A percentile compares a stretch with the other conserved stretches of the same genome.
These are phyloP conservation scores for Philonicus albiceps DNA, from an alignment of 2,888 invertebrate genomes.

Conservation along the genomic window DNA sequence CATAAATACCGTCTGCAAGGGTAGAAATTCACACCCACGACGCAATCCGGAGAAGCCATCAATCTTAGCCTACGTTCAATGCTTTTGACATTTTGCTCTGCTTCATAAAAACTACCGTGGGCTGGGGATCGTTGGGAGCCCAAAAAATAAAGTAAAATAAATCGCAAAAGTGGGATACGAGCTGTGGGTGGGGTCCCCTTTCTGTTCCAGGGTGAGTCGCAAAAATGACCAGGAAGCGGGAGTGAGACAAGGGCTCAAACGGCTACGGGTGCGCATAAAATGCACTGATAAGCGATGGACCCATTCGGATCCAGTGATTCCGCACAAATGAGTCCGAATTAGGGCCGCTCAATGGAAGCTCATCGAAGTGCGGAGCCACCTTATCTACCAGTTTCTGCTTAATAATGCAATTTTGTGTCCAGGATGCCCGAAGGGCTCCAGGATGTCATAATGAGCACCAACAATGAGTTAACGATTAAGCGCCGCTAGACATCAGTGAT, in stretches of 20 bases:
- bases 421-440: background rate
- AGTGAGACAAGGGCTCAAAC: background rate
- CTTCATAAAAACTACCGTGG: constrained; percentile 7
- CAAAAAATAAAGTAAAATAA: background rate
- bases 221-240: background rate
- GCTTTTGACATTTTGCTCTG: constrained; percentile 41
- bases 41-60: constrained; percentile 25
- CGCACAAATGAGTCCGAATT: constrained; percentile 31
- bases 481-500: background rate
- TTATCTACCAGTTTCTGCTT: constrained; percentile 34
- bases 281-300: constrained; percentile 30
- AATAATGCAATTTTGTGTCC: constrained; percentile 16
- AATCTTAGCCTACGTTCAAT: constrained; percentile 41
- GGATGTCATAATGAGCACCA: background rate
- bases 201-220: background rate
- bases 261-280: constrained; percentile 27
- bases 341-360: background rate
- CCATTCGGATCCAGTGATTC: constrained; percentile 16
- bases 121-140: background rate
- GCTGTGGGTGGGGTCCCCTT: background rate
- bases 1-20: constrained; percentile 1
- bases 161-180: background rate
- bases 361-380: background rate
- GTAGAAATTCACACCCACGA: constrained; percentile 26
- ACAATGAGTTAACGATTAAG: background rate